Evolutionary conservation across 2,888 invertebrate genomes (phyloP), one percentile per base, ranked within the genome.

Genomic region (Ochlodes sylvanus): DNA sequence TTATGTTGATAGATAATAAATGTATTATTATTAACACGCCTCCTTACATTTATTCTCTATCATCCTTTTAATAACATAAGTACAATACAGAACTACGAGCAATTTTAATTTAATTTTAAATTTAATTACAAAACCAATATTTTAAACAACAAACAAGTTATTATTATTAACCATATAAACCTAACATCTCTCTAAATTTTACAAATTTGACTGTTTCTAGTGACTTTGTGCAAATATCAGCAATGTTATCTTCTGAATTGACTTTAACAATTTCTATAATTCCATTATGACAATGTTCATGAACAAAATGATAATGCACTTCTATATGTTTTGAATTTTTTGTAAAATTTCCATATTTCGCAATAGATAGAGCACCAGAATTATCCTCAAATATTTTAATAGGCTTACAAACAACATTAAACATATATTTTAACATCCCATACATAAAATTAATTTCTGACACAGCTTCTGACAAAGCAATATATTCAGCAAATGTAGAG

Each of bases 251-350:
- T 69, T 73, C 68, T 60, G 75, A 38, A 69, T 70, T 68, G 55
- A 77, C 73, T 73, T 78, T 77, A 44, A 79, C 69, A 75, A 78
- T 73, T 73, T 78, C 73, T 71, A 77, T 75, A 68, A 71, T 70
- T 52, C 56, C 69, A 17, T 79, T 75, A 69, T 73, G 58, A 73
- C 72, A 72, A 70, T 76, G 77, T 66, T 79, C 79, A 72, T 78
- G 63, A 58, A 78, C 68, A 75, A 68, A 71, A 68, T 71, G 72
- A 56, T 69, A 70, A 0, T 74, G 71, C 9, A 71, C 68, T 50
- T 71, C 70, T 42, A 72, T 71, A 32, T 72, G 69, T 15, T 74
- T 72, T 47, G 72, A 74, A 15, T 72, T 74, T 61, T 72, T 72
- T n/a, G 73, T 73, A 32, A 74, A 74, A 27, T 70, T 74, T 7